Base-by-base conservation (phyloP, 2,797 vertebrate genomes). In the Eidolon dupreanum region DNA sequence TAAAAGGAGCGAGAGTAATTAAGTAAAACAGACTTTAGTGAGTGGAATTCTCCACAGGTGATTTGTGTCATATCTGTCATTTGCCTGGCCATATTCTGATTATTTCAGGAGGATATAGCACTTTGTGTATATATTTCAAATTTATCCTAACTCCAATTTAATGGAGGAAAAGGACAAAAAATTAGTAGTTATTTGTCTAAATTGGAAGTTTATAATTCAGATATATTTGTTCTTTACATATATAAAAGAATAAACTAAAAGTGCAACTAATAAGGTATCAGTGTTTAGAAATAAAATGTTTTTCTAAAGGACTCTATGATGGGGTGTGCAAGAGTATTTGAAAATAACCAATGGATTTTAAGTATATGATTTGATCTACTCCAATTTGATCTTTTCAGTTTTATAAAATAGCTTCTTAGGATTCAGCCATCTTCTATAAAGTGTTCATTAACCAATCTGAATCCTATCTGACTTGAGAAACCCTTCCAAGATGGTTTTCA, bases 401-500 rank as follows among this genome's bases (percentile, higher is more conserved):
- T 65, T 83, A 9, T 66, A 70, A 63, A 71, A n/a, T 55, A 16
- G 1, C 55, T 31, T 81, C 11, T 0, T 55, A 43, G 65, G 33
- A 33, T 38, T 77, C 46, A 84, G 26, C 51, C 33, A 63, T 36
- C 0, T 6, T 82, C 38, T 71, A 4, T 19, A 31, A 79, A 55
- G 12, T 43, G 16, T 66, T 90, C 59, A 2, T 43, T 68, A 82
- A 26, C 4, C 19, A 33, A 51, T 46, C 57, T 46, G 36, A 96
- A 68, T 73, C 20, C 16, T 38, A 41, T 41, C 78, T 88, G 19
- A 55, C 86, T 92, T 96, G 86, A 75, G 4, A 66, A 92, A 81
- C 20, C 1, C n/a, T 63, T 94, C 41, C 68, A 63, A 83, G 93
- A 95, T 70, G 74, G 9, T 38, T 89, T 98, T 88, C 96, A 61